phyloP scores from a whole-genome alignment of 2,113 vertebrate species.

The Heterochromis multidens region DNA sequence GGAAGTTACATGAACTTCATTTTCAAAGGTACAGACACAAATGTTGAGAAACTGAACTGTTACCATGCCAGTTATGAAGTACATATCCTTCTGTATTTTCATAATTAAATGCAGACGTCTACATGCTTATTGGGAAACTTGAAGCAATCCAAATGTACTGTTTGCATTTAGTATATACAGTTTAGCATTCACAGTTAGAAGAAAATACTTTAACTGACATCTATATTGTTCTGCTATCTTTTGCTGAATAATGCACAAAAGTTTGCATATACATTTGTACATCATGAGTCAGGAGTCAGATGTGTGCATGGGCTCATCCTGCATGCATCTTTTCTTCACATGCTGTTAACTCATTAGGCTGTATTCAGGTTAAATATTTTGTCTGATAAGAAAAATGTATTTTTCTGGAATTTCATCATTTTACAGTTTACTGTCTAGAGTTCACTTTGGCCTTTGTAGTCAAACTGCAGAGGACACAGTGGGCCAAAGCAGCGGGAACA shows the following conservation, averaged over 20 bases:
- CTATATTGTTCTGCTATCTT: neutral
- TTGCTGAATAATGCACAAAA: neutral
- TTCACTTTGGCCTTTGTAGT: neutral
- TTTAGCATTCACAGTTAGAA: neutral
- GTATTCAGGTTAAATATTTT: neutral
- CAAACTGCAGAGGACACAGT: slow-evolving; percentile 20
- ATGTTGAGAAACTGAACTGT: neutral
- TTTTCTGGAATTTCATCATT: neutral
- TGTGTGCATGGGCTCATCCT: neutral
- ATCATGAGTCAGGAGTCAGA: neutral
- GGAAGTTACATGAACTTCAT: neutral
- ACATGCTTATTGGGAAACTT: neutral
- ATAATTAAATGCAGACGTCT: neutral
- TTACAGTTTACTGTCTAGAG: neutral
- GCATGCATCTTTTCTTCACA: neutral
- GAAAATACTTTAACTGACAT: neutral
- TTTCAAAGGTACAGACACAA: slow-evolving; percentile 15
- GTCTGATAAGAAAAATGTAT: neutral
- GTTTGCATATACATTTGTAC: neutral
- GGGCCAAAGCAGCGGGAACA: slow-evolving; percentile 30
- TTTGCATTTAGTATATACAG: neutral
- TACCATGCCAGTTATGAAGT: neutral
- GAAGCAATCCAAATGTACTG: neutral
- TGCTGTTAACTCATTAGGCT: neutral
- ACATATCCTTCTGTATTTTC: neutral